Conservation (phyloP, 1,140 invertebrate species). For the Piezodorus guildinii region DNA sequence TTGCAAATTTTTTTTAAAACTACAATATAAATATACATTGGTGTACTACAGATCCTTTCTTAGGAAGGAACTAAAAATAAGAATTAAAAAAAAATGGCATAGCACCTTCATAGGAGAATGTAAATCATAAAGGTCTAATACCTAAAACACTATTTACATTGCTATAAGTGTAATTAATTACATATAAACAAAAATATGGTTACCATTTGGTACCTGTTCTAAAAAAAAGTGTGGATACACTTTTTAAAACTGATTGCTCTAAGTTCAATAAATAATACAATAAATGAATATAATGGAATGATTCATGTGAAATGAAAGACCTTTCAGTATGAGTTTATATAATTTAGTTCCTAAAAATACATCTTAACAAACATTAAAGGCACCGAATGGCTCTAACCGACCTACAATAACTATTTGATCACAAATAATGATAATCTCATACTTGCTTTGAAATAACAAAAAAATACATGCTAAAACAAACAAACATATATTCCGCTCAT, state of each 20-base stretch:
- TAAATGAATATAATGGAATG: neutral
- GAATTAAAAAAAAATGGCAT: conserved; percentile 6
- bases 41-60: conserved; percentile 8
- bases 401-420: conserved; percentile 5
- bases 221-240: conserved; percentile 3
- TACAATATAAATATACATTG: conserved; percentile 13
- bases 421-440: neutral
- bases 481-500: neutral
- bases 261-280: conserved; percentile 3
- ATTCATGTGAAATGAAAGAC: conserved; percentile 10
- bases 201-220: neutral
- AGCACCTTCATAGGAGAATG: conserved; percentile 8
- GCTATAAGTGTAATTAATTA: conserved; percentile 14
- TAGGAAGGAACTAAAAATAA: neutral
- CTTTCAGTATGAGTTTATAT: neutral
- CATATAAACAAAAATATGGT: conserved; percentile 7
- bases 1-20: conserved; percentile 8
- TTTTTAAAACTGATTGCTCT: neutral
- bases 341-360: neutral
- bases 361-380: neutral
- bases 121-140: neutral
- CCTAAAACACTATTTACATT: conserved; percentile 10
- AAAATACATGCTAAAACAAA: neutral
- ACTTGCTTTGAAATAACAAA: conserved; percentile 2
- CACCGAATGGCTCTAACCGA: conserved; percentile 3